Base-by-base conservation (phyloP, 2,113 vertebrate genomes). In the Thymallus thymallus region DNA sequence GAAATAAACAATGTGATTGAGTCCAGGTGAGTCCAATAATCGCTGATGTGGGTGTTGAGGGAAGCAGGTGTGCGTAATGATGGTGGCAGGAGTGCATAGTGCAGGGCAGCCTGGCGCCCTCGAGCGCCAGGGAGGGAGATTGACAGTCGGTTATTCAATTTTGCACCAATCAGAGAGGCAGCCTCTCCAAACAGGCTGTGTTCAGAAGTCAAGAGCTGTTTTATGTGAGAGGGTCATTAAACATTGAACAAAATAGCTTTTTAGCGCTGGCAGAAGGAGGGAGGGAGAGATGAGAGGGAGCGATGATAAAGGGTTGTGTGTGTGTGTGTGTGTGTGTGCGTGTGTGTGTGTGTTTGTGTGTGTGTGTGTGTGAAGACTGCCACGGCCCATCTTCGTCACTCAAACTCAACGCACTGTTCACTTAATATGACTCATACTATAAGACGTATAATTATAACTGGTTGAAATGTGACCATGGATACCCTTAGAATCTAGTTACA, bases 221-320 rank as follows among this genome's bases (percentile, higher is more conserved):
- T 87, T 79, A 83, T 78, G 81, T 72, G 80, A 82, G 84, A 77
- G 84, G 84, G 85, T 87, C 87, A 92, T 92, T 91, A 90, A 91
- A 90, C 85, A 84, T 87, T 78, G 73, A 91, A 90, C 86, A 91
- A 90, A 92, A 89, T 82, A 80, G 74, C 85, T 85, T 90, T 84
- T 85, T 83, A 83, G 81, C 41, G 5, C 75, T 83, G 85, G 82
- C 73, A 82, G 79, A 86, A 73, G 73, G 22, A 26, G 61, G 61
- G 74, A 71, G 75, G 58, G 62, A 73, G 73, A 76, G 76, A 75
- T 0, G 72, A 18, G 78, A 68, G 60, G 66, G 79, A n/a, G n/a
- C n/a, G n/a, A n/a, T n/a, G n/a, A 63, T 68, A 69, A 51, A 51
- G 23, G 48, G 20, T 48, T 51, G 68, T 30, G 67, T 69, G 61